Evolutionary conservation across 2,797 vertebrate genomes (phyloP), one percentile per base, ranked within the genome.

Genomic region (Oreochromis grahami): DNA sequence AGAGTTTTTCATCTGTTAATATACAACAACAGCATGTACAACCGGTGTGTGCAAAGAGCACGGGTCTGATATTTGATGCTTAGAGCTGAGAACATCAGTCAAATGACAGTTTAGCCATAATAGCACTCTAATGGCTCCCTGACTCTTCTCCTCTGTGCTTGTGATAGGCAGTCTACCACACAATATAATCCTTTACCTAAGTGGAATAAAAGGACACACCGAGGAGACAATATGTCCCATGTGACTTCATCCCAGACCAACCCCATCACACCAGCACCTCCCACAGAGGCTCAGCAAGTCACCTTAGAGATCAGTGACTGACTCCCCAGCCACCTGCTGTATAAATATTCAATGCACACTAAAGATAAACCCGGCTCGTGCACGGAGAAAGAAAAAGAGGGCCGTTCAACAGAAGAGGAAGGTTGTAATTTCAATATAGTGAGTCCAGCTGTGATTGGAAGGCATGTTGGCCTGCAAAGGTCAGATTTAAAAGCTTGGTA

Each of bases 281-380:
- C 90, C 83, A 80, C 87, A 87, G 90, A 83, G 84, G 76, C 91
- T 81, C 86, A 38, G 84, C 87, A 88, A 94, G 96, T 96, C 96
- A 96, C 95, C 96, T 96, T 95, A 88, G 91, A 91, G 95, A 96
- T 96, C 93, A 91, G 90, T 95, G 94, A 95, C 95, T 81, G 78
- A 88, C 86, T 93, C 90, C 88, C 84, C 89, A 89, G 94, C 88
- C 84, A 86, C 88, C 84, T 86, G 86, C 93, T 91, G 87, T 94
- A 95, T 95, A 95, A 95, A 96, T 96, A 96, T 94, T 95, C 93
- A 87, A 92, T 94, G 91, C 70, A 93, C 65, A 87, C 95, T 96
- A 96, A 97, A 96, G 95, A 96, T 96, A 96, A 65, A 96, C 92
- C 86, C 89, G 86, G 81, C 88, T 80, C 32, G 76, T 93, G 84